phyloP scores from a whole-genome alignment of 1,140 invertebrate genomes.

The Carcinoscorpius rotundicauda region DNA sequence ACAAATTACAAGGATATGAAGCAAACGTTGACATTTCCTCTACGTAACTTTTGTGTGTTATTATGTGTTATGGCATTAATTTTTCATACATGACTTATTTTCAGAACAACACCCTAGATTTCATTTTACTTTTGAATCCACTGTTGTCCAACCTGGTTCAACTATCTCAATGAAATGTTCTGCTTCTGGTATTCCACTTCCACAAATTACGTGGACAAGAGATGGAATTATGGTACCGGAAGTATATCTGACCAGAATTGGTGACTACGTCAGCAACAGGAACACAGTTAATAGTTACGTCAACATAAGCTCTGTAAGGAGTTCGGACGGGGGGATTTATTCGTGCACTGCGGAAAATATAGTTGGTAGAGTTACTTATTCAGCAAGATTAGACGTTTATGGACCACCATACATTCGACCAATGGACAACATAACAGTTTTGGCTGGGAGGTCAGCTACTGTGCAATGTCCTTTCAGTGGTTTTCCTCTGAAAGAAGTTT shows the following conservation, averaged over 20 bases:
- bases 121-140: constrained; percentile 66
- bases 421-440: constrained; percentile 30
- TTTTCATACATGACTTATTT: no score
- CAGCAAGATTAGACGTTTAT: constrained; percentile 29
- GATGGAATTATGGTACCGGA: constrained; percentile 42
- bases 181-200: constrained; percentile 81
- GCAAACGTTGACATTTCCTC: no score
- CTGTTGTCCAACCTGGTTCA: constrained; percentile 72
- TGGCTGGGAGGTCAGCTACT: constrained; percentile 17
- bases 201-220: constrained; percentile 84
- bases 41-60: no score
- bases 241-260: constrained; percentile 20
- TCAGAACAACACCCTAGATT: constrained; percentile 51
- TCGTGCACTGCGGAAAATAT: constrained; percentile 32
- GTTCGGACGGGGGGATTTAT: constrained; percentile 38
- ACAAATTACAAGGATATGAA: no score
- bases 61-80: no score
- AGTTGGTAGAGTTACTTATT: constrained; percentile 33
- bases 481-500: constrained; percentile 17
- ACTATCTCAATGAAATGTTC: constrained; percentile 67
- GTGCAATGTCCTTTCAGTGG: constrained; percentile 21
- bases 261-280: constrained; percentile 16
- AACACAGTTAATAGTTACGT: constrained; percentile 72
- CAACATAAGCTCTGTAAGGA: constrained; percentile 75
- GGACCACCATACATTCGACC: constrained; percentile 28